Base-by-base conservation (phyloP, 1,140 invertebrate species). In the Diorhabda elongata region DNA sequence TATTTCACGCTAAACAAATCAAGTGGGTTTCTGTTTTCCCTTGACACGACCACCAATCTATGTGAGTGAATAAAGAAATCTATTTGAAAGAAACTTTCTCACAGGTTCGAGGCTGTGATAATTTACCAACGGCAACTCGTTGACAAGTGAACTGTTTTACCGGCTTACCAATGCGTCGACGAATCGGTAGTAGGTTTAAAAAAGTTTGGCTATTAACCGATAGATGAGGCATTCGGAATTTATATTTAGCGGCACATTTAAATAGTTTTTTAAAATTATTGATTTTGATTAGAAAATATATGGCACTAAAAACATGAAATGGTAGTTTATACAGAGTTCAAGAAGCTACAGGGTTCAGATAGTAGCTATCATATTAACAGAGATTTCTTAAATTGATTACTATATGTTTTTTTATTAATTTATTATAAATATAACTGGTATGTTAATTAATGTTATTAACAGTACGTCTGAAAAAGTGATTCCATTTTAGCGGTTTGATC, bases 71-170 rank as follows among this genome's bases (percentile, higher is more conserved):
- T 52, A 42, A 61, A 61, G 59, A 61, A 61, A 61, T 61, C 59
- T 61, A 61, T 61, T 61, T 61, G 11, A 26, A 60, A 60, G 58
- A 56, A 64, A 64, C 11, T 56, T 41, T 26, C 57, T 9, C 59
- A 67, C 58, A 56, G 65, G 64, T 65, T 65, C 8, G 56, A 58
- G 52, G 41, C 5, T 42, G 42, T 52, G 64, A 65, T 65, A 65
- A 57, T 65, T 65, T 43, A 58, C 26, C n/a, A 8, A 43, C n/a
- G 11, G 26, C n/a, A 66, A 58, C 52, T 11, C 57, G 44, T 44
- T 67, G 65, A 67, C 58, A 72, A 71, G 75, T 66, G 69, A 71
- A 68, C 76, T 77, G 75, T 75, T 70, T 74, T 77, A 77, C 76
- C 76, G 76, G 66, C 76, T 52, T 52, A 44, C 70, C 61, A 57